Evolutionary conservation across 2,888 invertebrate genomes (phyloP), one percentile per base, ranked within the genome.

Genomic region (Tenthredo distinguenda): DNA sequence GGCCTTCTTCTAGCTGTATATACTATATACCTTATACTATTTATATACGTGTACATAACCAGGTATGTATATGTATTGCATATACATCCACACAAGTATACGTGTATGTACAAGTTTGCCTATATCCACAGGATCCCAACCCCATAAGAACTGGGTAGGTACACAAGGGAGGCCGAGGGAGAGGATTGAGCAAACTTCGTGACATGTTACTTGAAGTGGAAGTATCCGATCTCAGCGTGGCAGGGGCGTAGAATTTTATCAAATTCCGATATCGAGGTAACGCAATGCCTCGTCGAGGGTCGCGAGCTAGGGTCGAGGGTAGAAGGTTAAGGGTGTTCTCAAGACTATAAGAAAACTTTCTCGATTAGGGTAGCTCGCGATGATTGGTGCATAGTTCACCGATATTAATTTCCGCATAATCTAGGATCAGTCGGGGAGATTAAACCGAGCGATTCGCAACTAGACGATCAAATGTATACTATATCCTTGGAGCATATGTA

Each of bases 191-290:
- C 91, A 92, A 92, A 93, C 92, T 92, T 89, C 90, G 90, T 91
- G 92, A 92, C 92, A 91, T 92, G 93, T 92, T 92, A 93, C 90
- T 91, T 91, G 93, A 92, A 90, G 92, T 90, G 92, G 92, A 92
- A 93, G 92, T 93, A 93, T 92, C 92, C 92, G 92, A 93, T 93
- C 91, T 89, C 86, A 62, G 65, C 85, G 87, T 90, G 88, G 90
- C 88, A 82, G 88, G 86, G 86, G 86, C 87, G 86, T 87, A 88
- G 90, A 88, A 93, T 92, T 92, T 92, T 92, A 93, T 93, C 91
- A 92, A 91, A 92, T 92, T 91, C 90, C 91, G 88, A 92, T 91
- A 91, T 90, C 90, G 90, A 91, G 88, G 91, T 91, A 91, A 90
- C 90, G 90, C 91, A 91, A 91, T 91, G 91, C 91, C 90, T 87